phyloP scores from a whole-genome alignment of 2,797 vertebrate genomes.

The Octomys mimax region DNA sequence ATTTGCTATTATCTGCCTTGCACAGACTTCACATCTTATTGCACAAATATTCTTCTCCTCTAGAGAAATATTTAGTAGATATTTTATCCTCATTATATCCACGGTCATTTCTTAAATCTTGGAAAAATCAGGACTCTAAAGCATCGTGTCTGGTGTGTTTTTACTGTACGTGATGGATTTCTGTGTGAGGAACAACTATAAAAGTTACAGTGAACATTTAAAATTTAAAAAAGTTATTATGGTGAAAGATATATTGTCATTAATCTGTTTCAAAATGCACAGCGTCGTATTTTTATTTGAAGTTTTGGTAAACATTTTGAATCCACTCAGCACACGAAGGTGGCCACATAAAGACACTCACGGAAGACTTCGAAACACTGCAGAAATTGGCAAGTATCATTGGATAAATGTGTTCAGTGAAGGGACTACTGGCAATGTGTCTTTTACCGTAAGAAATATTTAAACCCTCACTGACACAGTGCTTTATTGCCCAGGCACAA shows the following conservation, averaged over 20 bases:
- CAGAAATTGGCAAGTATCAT: neutral
- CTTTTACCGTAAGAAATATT: neutral
- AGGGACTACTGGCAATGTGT: neutral
- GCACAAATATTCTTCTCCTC: neutral
- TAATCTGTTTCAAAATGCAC: neutral
- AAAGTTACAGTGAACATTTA: neutral
- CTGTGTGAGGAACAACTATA: neutral
- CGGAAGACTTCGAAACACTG: neutral
- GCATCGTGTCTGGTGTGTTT: neutral
- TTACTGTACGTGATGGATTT: neutral
- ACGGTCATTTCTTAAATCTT: neutral
- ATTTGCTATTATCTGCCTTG: neutral
- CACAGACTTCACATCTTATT: neutral
- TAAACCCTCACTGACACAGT: neutral
- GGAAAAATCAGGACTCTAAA: conserved; percentile 27
- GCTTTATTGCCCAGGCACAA: neutral
- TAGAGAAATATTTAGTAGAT: neutral
- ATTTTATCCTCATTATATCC: neutral
- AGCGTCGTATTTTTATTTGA: neutral
- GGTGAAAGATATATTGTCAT: neutral
- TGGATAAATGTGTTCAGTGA: neutral
- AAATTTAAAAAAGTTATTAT: neutral
- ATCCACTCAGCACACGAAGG: neutral
- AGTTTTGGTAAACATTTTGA: neutral
- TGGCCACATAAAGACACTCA: neutral